Conservation (phyloP, 2,888 invertebrate genomes). For the Slavum lentiscoides region DNA sequence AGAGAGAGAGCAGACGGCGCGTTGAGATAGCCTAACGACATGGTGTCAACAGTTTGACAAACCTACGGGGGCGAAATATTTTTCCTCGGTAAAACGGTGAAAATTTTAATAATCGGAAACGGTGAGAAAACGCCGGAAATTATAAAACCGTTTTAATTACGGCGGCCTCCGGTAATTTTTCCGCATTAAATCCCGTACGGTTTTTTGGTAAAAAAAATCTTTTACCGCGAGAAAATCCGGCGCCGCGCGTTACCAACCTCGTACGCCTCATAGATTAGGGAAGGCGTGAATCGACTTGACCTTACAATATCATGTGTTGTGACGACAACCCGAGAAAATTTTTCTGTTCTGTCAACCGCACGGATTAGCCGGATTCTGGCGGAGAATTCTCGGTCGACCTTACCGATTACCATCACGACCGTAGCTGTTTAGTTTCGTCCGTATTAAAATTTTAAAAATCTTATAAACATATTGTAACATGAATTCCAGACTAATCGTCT, state of each 20-base stretch:
- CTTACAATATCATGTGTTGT: constrained; percentile 47
- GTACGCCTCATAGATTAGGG: not conserved
- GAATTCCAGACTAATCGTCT: constrained; percentile 36
- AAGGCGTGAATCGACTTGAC: constrained; percentile 38
- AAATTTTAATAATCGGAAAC: too few relatives aligned
- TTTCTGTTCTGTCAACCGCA: constrained; percentile 20
- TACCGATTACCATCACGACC: constrained; percentile 14
- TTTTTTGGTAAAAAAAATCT: too few relatives aligned
- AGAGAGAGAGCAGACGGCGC: not conserved
- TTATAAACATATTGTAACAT: not conserved
- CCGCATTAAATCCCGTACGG: too few relatives aligned
- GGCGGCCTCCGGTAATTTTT: too few relatives aligned
- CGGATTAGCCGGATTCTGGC: constrained; percentile 28
- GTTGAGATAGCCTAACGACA: constrained; percentile 31
- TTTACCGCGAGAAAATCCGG: too few relatives aligned
- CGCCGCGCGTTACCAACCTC: too few relatives aligned
- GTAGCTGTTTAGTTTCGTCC: not conserved
- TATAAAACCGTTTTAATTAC: too few relatives aligned
- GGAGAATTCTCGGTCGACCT: constrained; percentile 18
- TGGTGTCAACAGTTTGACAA: constrained; percentile 13
- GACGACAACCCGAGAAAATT: constrained; percentile 18
- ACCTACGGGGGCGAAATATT: not conserved
- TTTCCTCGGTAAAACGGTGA: not conserved
- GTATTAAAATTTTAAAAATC: not conserved
- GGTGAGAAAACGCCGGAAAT: too few relatives aligned